Conservation (phyloP, 2,888 invertebrate species). For the Balanococcus diminutus region DNA sequence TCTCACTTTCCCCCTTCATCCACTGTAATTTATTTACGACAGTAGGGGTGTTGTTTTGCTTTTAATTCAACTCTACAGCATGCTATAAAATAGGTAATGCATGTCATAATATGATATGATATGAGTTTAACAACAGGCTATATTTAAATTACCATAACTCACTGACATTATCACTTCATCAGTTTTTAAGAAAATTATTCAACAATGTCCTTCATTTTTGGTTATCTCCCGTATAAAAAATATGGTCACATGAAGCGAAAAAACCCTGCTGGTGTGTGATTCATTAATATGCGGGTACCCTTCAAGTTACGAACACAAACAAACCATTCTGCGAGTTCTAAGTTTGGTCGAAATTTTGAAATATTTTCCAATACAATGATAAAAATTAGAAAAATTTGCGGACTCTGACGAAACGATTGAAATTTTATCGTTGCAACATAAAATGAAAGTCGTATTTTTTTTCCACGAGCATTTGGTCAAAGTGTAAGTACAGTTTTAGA, state of each 20-base stretch:
- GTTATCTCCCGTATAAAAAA: background rate
- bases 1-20: background rate
- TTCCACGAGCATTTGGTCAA: background rate
- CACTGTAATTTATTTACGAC: background rate
- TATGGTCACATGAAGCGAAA: no score
- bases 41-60: background rate
- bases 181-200: conserved; percentile 21
- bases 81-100: background rate
- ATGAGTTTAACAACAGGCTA: background rate
- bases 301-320: no score
- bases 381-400: background rate
- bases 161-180: conserved; percentile 29
- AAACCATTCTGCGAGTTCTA: background rate
- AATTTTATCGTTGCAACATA: background rate
- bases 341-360: background rate
- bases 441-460: conserved; percentile 5
- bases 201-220: background rate
- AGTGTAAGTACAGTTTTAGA: background rate
- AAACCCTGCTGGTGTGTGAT: background rate
- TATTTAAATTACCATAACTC: conserved; percentile 25
- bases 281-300: background rate
- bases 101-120: background rate
- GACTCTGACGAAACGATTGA: background rate
- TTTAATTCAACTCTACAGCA: background rate
- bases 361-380: background rate